These are phyloP conservation scores for Anoura caudifer DNA, from an alignment of 2,113 vertebrate species.

Conservation along the genomic window DNA sequence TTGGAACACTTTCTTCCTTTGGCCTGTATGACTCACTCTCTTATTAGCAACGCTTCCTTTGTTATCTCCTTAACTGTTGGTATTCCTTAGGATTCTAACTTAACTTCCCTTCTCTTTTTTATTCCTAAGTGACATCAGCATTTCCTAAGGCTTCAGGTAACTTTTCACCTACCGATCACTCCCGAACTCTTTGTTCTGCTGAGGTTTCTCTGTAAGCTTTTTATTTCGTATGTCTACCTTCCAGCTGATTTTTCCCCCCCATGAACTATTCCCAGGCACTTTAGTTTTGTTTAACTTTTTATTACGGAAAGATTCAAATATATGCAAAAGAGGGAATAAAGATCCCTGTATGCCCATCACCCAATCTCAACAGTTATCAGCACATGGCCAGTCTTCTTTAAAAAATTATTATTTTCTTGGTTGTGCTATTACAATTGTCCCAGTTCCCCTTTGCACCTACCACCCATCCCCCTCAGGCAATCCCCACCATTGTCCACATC, in stretches of 20 bases:
- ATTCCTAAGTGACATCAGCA: neutral
- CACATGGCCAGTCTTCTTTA: neutral
- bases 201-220: neutral
- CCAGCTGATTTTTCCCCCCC: neutral
- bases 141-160: neutral
- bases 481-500: too few species aligned
- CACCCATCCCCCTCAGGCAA: too few species aligned
- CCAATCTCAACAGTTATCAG: neutral
- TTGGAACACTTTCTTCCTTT: neutral
- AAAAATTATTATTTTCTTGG: too few species aligned
- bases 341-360: neutral
- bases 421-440: too few species aligned
- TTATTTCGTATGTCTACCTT: neutral
- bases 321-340: neutral
- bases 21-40: neutral
- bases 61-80: neutral
- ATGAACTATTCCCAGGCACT: neutral
- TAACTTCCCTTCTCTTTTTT: neutral
- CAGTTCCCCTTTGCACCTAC: too few species aligned
- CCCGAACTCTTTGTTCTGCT: neutral
- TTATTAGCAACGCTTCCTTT: neutral
- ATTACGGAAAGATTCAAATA: neutral
- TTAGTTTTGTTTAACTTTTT: neutral
- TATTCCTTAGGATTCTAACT: neutral
- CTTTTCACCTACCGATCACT: neutral